Base-by-base conservation (phyloP, 2,888 invertebrate genomes). In the Hecatera dysodea region DNA sequence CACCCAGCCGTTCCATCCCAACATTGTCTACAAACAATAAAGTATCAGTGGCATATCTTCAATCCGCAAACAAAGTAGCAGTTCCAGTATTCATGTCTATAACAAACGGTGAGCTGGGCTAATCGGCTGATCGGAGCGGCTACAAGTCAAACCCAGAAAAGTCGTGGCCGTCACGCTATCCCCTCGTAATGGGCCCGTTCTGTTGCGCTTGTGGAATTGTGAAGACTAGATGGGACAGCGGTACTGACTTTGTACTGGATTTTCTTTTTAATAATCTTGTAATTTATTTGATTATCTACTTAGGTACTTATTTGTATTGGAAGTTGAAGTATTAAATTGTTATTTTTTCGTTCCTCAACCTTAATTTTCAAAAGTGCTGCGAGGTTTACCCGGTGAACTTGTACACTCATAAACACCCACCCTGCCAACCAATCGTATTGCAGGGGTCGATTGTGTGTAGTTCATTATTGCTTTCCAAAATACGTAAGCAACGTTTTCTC, bases 161-260 rank as follows among this genome's bases (percentile, higher is more conserved):
- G 75, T 85, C 79, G 76, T 73, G 69, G 75, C 12, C 78, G 78
- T 83, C 88, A 88, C 88, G 85, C 86, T 70, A 87, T 85, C 68
- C 80, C 65, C 73, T 80, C 79, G 84, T 87, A 85, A 86, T 82
- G 84, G 83, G 65, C 78, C 67, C 60, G 80, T 67, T 80, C 24
- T 78, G 56, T 27, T 50, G 15, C 55, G 46, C n/a, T 70, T 77
- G 64, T 39, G 33, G 46, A 72, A 29, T 36, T 52, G 50, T 55
- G 15, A 0, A 0, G 11, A 1, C 78, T 79, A 62, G 78, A 79
- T 65, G 78, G 46, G 82, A 4, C 78, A 67, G 9, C n/a, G 8
- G 52, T 53, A 55, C 61, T 29, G 52, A 62, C 66, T 63, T 52
- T 62, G 27, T 55, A 12, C 39, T 62, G 5, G 1, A 46, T 29